Base-by-base conservation (phyloP, 1,140 invertebrate genomes). In the Mizuhopecten yessoensis region DNA sequence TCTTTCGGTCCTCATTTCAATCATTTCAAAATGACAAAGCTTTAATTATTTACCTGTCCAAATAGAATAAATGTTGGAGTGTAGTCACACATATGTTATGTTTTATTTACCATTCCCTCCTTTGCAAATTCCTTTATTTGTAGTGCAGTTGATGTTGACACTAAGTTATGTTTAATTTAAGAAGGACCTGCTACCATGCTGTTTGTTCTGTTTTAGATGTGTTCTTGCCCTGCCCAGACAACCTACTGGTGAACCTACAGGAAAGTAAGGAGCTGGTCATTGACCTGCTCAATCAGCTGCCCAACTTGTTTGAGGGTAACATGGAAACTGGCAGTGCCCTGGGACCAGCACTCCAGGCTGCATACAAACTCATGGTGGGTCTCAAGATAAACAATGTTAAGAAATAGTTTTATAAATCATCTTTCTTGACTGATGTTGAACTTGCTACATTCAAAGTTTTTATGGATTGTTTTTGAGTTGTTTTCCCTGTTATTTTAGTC, bases 271-370 rank as follows among this genome's bases (percentile, higher is more conserved):
- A 98, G 75, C 94, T 99, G 88, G 97, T 99, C 13, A 97, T 97
- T 34, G 98, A 99, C 96, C 97, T 99, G 91, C 96, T 99, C 34
- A 97, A 97, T 29, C 97, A 98, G 95, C 96, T 99, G 89, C 99
- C 99, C 0, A 97, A 97, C 36, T 97, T 98, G 91, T 99, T 98
- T 97, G 97, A 97, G 90, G 93, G 95, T 15, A 98, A 97, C 91
- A 97, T 97, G 92, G 98, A 98, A 91, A 98, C 97, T 11, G 98
- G 98, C 92, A 98, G 97, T 95, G 98, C 99, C 11, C 96, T 99
- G 0, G 99, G 99, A 0, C 98, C 99, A 34, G 99, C 99, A 0
- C 96, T 99, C 23, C 98, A 99, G 96, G 98, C 98, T 88, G 99
- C 98, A 33, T 98, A 98, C 94, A 99, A 99, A 97, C 97, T 99